phyloP scores from a whole-genome alignment of 92 coral and sea anemone species.

The Actinostola sp. region DNA sequence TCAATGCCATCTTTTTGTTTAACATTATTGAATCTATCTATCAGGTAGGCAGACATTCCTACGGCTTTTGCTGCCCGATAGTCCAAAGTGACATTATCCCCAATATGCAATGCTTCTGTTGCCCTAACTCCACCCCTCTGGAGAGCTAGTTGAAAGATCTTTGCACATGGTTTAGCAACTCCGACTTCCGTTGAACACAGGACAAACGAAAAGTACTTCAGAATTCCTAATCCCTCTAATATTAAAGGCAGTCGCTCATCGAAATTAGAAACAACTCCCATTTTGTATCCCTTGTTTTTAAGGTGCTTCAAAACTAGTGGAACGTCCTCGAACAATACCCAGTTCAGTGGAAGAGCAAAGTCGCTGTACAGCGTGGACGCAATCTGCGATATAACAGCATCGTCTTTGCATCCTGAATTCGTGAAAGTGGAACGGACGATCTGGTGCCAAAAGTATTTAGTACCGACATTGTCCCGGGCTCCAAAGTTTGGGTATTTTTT shows the following conservation, averaged over 20 bases:
- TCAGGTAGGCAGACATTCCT: slow-evolving; percentile 75
- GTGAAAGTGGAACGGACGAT: slow-evolving; percentile 67
- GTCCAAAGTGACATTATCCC: slow-evolving; percentile 76
- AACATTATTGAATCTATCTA: slow-evolving; percentile 46
- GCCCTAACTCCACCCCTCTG: slow-evolving; percentile 43
- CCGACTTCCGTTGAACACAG: slow-evolving; percentile 69
- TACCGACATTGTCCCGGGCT: slow-evolving; percentile 42
- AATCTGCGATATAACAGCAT: slow-evolving; percentile 42
- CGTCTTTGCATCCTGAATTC: slow-evolving; percentile 55
- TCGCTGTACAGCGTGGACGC: slow-evolving; percentile 60
- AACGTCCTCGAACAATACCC: slow-evolving; percentile 86
- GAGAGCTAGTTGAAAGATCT: slow-evolving; percentile 72
- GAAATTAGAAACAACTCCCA: slow-evolving; percentile 88
- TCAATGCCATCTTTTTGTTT: slow-evolving; percentile 7
- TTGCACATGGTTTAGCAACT: slow-evolving; percentile 69
- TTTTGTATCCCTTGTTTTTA: slow-evolving; percentile 32
- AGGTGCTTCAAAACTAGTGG: slow-evolving; percentile 60
- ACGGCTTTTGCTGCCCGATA: slow-evolving; percentile 67
- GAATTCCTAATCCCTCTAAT: slow-evolving; percentile 53
- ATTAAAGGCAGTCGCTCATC: slow-evolving; percentile 80
- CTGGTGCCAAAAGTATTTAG: slow-evolving; percentile 74
- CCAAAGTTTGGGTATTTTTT: slow-evolving; percentile 81
- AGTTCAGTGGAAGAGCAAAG: slow-evolving; percentile 49
- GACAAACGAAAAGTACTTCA: slow-evolving; percentile 65
- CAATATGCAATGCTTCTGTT: slow-evolving; percentile 68